Evolutionary conservation across 2,113 vertebrate species (phyloP), one percentile per base, ranked within the genome.

Genomic region (Odontesthes bonariensis): DNA sequence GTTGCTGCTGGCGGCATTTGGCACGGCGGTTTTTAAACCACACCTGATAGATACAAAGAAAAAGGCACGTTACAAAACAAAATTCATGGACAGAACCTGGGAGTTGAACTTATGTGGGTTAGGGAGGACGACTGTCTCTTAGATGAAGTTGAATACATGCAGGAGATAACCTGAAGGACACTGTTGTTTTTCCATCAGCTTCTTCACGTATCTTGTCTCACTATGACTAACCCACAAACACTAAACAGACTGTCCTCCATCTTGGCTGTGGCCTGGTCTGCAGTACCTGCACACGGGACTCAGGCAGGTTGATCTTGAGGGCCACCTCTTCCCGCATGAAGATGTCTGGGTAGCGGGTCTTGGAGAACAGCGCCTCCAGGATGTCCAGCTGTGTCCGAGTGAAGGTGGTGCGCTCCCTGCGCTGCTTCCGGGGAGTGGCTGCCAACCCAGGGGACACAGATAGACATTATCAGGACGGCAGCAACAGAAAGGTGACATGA

Each of bases 301-400:
- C 95, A 0, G 95, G 95, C 69, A 96, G 90, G 80, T 96, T 96
- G 89, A 96, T 96, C 86, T 96, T 96, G 70, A 96, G 94, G 2
- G 95, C 95, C 79, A 96, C 95, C 83, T 96, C 95, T 84, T 96
- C 95, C 44, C 95, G 92, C 95, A 96, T 96, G 88, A 96, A 96
- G 91, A 96, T 96, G 91, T 96, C 95, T 2, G 95, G 95, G 82
- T 96, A 96, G 75, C 95, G 95, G 1, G 95, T 96, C 82, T 96
- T 96, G 60, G 95, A 95, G 85, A 96, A 96, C 33, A 96, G 86
- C 0, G 95, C 92, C 81, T 96, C 95, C 74, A 96, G 65, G 76
- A 96, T 95, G 82, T 96, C 95, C 73, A 96, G 93, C 77, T 96
- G 95, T 0, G 95, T 96, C 5, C 95, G 91, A 1, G 95, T 96